Evolutionary conservation across 2,888 invertebrate species (phyloP).

Genomic region (Cephus spinipes): DNA sequence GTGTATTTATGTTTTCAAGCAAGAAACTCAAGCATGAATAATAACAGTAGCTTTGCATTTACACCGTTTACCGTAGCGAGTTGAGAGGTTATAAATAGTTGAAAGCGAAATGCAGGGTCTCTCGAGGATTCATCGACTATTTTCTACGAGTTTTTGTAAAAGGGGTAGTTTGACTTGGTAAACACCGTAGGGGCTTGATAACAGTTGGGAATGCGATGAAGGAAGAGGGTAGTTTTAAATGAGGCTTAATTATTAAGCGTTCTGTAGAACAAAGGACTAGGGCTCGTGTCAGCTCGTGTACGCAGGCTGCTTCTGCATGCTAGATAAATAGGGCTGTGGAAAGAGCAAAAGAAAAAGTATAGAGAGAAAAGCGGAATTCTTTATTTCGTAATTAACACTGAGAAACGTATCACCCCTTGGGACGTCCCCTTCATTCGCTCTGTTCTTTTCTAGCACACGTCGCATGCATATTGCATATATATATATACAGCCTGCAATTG

Average conservation of each 20-base stretch:
- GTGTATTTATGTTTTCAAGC: background rate
- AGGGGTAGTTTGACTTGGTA: background rate
- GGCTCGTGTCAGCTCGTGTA: background rate
- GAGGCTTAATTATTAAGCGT: conserved; percentile 15
- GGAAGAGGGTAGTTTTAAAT: conserved; percentile 11
- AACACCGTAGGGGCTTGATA: background rate
- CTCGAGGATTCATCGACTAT: background rate
- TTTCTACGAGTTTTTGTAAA: background rate
- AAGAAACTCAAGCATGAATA: background rate
- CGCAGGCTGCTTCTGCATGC: background rate
- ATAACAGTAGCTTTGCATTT: background rate
- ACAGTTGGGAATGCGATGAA: background rate
- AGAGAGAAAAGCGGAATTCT: conserved; percentile 23
- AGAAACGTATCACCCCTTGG: background rate
- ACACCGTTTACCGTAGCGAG: background rate
- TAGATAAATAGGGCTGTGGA: background rate
- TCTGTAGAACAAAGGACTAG: background rate
- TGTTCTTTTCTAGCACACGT: background rate
- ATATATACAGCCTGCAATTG: background rate
- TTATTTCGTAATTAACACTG: conserved; percentile 21
- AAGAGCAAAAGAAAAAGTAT: background rate
- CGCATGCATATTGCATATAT: background rate
- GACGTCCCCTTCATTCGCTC: background rate
- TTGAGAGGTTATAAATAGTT: background rate
- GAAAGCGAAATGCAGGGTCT: background rate